Percentiles rank a stretch among this genome's conserved stretches.
These are phyloP conservation scores for Crenichthys baileyi DNA, from an alignment of 2,797 vertebrate genomes.

Conservation along the genomic window DNA sequence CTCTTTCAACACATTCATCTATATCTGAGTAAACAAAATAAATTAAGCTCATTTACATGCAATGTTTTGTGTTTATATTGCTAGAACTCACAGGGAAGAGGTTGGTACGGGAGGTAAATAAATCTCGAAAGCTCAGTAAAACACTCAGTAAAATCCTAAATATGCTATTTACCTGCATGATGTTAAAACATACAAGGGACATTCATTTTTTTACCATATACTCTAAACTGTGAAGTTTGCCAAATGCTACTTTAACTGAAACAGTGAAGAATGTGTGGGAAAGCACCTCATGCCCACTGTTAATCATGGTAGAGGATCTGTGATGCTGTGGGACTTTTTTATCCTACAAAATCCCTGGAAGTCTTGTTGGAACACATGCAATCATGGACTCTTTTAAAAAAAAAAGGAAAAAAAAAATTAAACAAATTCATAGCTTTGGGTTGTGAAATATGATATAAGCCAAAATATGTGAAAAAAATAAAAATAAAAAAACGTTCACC, in stretches of 20 bases:
- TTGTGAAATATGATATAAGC: too few species aligned
- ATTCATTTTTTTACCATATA: too few species aligned
- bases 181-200: too few species aligned
- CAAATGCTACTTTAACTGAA: not conserved
- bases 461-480: too few species aligned
- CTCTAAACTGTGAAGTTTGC: not conserved
- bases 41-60: not conserved
- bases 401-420: too few species aligned
- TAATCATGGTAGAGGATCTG: not conserved
- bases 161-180: not conserved
- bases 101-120: not conserved
- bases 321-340: not conserved
- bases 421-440: too few species aligned
- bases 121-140: not conserved
- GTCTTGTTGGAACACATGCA: too few species aligned
- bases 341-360: too few species aligned
- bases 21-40: constrained; percentile 72
- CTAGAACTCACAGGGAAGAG: not conserved
- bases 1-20: constrained; percentile 87
- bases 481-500: too few species aligned
- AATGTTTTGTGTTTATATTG: not conserved
- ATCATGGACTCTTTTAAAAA: too few species aligned
- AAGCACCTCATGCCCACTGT: not conserved
- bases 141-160: not conserved
- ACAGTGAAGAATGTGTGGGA: not conserved